Evolutionary conservation across 2,888 invertebrate genomes (phyloP).

Genomic region (Nudaria mundana): DNA sequence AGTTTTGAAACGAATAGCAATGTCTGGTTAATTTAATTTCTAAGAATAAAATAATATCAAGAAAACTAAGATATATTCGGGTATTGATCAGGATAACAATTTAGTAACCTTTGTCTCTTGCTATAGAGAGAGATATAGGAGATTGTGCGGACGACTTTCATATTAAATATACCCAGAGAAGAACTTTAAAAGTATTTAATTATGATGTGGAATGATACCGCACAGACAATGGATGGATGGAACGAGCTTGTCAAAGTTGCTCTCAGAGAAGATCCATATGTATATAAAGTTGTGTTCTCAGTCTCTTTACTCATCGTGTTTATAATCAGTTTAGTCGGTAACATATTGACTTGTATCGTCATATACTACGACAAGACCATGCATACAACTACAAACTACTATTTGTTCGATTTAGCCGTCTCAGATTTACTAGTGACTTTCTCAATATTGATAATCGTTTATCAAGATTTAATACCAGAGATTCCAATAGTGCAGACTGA

Average conservation of each 20-base stretch:
- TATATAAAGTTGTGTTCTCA: conserved; percentile 20
- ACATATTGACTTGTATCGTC: conserved; percentile 65
- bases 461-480: conserved; percentile 17
- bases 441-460: conserved; percentile 47
- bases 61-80: background rate
- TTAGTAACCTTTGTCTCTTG: too few relatives aligned
- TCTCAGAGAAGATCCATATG: conserved; percentile 16
- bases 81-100: background rate
- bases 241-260: conserved; percentile 18
- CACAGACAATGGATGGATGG: conserved; percentile 18
- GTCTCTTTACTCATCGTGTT: conserved; percentile 22
- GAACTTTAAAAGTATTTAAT: background rate
- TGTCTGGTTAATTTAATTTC: background rate
- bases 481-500: conserved; percentile 15
- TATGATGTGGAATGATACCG: conserved; percentile 18
- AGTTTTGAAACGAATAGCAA: conserved; percentile 3
- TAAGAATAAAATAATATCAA: background rate
- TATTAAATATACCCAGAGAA: too few relatives aligned
- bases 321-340: conserved; percentile 43
- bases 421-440: conserved; percentile 61
- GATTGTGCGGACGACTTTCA: too few relatives aligned
- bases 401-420: conserved; percentile 62
- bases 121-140: too few relatives aligned
- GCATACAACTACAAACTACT: conserved; percentile 67
- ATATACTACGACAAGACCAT: conserved; percentile 59